These are phyloP conservation scores for Coracias cyanogaster DNA, from an alignment of 2,797 vertebrate species.

Conservation along the genomic window DNA sequence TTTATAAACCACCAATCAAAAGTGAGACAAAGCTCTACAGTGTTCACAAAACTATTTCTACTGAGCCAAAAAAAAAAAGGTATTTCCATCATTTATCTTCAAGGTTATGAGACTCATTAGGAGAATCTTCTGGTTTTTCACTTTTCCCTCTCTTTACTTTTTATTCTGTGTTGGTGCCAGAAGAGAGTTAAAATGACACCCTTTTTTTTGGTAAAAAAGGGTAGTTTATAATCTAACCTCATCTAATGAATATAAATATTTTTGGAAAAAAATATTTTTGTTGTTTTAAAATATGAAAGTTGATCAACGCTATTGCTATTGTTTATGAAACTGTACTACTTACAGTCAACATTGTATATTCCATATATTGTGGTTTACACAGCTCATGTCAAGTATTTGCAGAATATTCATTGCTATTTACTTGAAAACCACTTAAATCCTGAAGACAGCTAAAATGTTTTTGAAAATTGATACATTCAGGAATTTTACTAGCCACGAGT, in stretches of 20 bases:
- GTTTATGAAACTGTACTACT: not conserved
- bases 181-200: not conserved
- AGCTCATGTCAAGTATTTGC: not conserved
- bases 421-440: not conserved
- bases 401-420: not conserved
- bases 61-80: not conserved
- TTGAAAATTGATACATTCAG: not conserved
- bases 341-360: not conserved
- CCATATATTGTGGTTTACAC: not conserved
- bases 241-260: not conserved
- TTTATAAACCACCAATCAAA: not conserved
- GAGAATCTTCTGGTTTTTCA: not conserved
- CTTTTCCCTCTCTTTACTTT: not conserved
- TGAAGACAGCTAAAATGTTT: not conserved
- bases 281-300: not conserved
- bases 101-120: not conserved
- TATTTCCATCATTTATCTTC: not conserved
- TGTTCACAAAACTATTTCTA: not conserved
- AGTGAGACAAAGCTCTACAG: not conserved
- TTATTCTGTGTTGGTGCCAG: not conserved
- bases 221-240: not conserved
- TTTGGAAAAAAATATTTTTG: rapidly evolving
- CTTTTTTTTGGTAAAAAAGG: not conserved
- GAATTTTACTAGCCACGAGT: not conserved
- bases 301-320: not conserved